Evolutionary conservation across 2,797 vertebrate species (phyloP).

Genomic region (Amblyraja radiata): DNA sequence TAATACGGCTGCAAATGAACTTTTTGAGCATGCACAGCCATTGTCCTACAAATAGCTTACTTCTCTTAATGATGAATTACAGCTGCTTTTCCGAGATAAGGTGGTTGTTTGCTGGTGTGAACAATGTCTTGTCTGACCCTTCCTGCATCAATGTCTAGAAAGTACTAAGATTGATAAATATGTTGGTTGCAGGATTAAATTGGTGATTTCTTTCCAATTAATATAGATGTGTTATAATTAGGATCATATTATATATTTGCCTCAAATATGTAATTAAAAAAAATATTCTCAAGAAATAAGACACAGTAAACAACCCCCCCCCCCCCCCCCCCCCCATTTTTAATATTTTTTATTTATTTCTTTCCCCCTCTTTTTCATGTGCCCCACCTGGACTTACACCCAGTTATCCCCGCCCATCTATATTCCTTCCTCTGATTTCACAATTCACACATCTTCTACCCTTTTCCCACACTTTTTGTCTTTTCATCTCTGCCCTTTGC

Average conservation of each 20-base stretch:
- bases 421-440: too few species aligned
- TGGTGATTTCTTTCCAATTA: background rate
- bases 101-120: background rate
- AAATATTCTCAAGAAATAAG: background rate
- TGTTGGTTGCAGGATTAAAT: background rate
- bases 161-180: background rate
- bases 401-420: too few species aligned
- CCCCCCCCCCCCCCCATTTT: too few species aligned
- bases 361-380: too few species aligned
- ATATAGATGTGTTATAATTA: background rate
- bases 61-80: background rate
- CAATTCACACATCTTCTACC: too few species aligned
- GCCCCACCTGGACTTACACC: too few species aligned
- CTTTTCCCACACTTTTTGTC: too few species aligned
- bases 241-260: background rate
- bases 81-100: slow-evolving; percentile 18
- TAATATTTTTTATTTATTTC: too few species aligned
- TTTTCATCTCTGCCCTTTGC: too few species aligned
- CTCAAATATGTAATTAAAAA: background rate
- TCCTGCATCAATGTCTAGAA: background rate
- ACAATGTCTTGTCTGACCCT: background rate
- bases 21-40: background rate
- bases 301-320: background rate
- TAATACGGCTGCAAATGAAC: background rate
- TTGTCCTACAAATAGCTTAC: background rate